A percentile compares a stretch with the other conserved stretches of the same genome.
Evolutionary conservation across 2,113 vertebrate genomes (phyloP).

Genomic region (Jacana jacana): DNA sequence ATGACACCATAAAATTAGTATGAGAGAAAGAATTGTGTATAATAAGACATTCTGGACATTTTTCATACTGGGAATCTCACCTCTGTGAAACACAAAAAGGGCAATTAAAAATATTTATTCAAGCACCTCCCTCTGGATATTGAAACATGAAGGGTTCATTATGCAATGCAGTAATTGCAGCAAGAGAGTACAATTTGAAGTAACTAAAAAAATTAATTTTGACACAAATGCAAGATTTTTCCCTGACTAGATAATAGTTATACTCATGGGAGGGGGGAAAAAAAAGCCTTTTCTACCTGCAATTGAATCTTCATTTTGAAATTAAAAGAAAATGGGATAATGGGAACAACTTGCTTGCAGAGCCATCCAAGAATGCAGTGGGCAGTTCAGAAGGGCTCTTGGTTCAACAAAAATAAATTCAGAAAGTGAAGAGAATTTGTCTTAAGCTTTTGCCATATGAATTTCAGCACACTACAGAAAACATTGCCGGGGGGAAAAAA

Average conservation of each 20-base stretch:
- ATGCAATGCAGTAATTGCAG: neutral
- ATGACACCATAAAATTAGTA: neutral
- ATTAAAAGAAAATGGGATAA: neutral
- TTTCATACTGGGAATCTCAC: conserved; percentile 3
- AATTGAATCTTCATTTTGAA: neutral
- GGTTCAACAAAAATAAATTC: neutral
- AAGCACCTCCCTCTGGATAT: conserved; percentile 28
- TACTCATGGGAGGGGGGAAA: neutral
- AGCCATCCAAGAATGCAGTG: neutral
- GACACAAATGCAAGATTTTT: neutral
- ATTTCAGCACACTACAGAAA: neutral
- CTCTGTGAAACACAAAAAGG: neutral
- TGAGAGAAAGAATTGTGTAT: neutral
- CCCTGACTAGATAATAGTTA: neutral
- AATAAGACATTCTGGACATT: neutral
- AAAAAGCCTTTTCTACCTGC: neutral
- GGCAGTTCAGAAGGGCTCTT: neutral
- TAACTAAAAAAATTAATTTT: conserved; percentile 29
- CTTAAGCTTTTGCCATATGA: neutral
- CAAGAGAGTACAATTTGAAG: neutral
- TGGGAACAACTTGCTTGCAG: neutral
- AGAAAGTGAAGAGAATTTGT: neutral
- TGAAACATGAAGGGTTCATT: conserved; percentile 8
- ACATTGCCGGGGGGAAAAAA: neutral
- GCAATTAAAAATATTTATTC: conserved; percentile 51